These are phyloP conservation scores for Erethizon dorsatum DNA, from an alignment of 2,797 vertebrate species.

Conservation along the genomic window DNA sequence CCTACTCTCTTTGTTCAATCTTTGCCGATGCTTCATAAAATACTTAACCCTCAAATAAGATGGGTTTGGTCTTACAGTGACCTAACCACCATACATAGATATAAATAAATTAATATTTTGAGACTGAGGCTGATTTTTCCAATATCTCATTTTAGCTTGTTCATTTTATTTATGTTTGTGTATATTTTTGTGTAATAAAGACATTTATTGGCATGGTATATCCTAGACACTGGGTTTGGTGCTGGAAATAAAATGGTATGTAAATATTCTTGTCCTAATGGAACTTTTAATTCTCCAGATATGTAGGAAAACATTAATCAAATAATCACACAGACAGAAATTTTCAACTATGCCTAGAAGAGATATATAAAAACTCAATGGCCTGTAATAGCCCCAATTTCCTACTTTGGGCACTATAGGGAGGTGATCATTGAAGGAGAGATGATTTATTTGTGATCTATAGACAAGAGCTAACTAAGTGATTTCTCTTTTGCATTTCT, in stretches of 20 bases:
- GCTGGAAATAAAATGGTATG: neutral
- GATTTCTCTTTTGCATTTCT: neutral
- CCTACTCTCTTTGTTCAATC: neutral
- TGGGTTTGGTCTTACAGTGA: neutral
- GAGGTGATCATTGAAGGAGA: neutral
- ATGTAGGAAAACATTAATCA: slow-evolving; percentile 8
- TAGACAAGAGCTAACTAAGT: neutral
- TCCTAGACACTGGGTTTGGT: neutral
- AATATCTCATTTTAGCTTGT: neutral
- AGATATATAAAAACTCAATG: neutral
- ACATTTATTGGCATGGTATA: neutral
- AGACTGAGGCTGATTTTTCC: neutral
- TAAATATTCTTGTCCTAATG: slow-evolving; percentile 20
- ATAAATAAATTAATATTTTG: neutral
- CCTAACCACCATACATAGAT: neutral
- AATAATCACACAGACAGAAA: slow-evolving; percentile 40
- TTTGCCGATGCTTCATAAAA: neutral
- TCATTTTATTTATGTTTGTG: slow-evolving; percentile 48
- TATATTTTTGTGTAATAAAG: neutral
- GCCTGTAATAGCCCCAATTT: neutral
- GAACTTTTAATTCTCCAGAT: neutral
- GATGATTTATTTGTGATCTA: slow-evolving; percentile 34
- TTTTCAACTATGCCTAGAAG: neutral
- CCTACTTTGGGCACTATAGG: neutral
- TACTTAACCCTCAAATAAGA: neutral